Evolutionary conservation across 2,113 vertebrate species (phyloP), one percentile per base, ranked within the genome.

Genomic region (Phainopepla nitens): DNA sequence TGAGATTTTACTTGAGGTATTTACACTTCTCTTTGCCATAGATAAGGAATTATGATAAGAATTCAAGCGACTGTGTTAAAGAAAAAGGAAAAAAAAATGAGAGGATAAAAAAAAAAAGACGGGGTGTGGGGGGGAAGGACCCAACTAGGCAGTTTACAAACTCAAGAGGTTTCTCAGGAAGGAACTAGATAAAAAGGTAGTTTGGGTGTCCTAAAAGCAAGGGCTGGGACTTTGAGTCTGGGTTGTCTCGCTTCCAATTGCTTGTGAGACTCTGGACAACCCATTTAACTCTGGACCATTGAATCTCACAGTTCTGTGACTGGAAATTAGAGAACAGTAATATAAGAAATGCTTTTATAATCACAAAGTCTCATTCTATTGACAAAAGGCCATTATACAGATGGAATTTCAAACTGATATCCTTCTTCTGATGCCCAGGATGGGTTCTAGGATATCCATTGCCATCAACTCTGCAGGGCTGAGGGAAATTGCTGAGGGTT

Each of bases 31-130:
- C 66, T 91, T 87, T 66, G 78, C 70, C 75, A 83, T 4, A 93
- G 94, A 93, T 90, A 93, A 90, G 79, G 68, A 90, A 90, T 91
- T 82, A 79, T 2, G 61, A 93, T 94, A 96, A 96, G 87, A 85
- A 73, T 29, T 91, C 54, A 47, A 92, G 60, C 1, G 6, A 58
- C 28, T 70, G 13, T 58, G 51, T 42, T 35, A 2, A 51, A 79
- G 73, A 87, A 64, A 42, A 44, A 54, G 36, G 16, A 29, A 8
- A 41, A 13, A 3, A 24, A 17, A n/a, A n/a, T n/a, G n/a, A n/a
- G n/a, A n/a, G n/a, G n/a, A n/a, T n/a, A n/a, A 16, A 7, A 35
- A 16, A 42, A 7, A 19, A 4, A 22, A 22, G 10, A 12, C 18
- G 44, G 4, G 4, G 7, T n/a, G n/a, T n/a, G n/a, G 5, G 28